Evolutionary conservation across 2,888 invertebrate genomes (phyloP), one percentile per base, ranked within the genome.

Genomic region (Metallyticus violacea): DNA sequence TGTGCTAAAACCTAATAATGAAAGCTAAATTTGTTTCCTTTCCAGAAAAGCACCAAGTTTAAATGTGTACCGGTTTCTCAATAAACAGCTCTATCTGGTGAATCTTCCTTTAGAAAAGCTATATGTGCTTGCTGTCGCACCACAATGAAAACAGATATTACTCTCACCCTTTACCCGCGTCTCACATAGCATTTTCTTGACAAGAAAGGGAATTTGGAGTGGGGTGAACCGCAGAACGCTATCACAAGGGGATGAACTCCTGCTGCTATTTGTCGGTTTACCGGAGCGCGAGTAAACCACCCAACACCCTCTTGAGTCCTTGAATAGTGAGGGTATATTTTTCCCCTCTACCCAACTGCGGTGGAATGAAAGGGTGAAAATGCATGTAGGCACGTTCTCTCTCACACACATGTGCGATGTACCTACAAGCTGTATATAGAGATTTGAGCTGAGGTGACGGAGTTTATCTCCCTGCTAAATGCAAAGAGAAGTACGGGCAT

Each of bases 251-350:
- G 62, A 81, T 26, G 62, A 40, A 62, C 62, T 62, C 40, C 26
- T 40, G 62, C 40, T 62, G 80, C 81, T 81, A 81, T 81, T 81
- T 62, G 81, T 81, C 81, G 62, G 81, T 81, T 40, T 62, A 81
- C 40, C 81, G 81, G 62, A 81, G 81, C 81, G 81, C 81, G 62
- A 81, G 40, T 81, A 81, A 81, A 30, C 40, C 81, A 62, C 40
- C 40, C 40, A 62, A 62, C 40, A 62, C 28, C 29, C 80, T 80
- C 80, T 29, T n/a, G 9, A 80, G 30, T 80, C 40, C 26, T 25
- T 81, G 81, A 81, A 81, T 81, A 81, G 22, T 7, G n/a, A 28
- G n/a, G 15, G 40, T 62, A 22, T 62, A 62, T 62, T 62, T 62
- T 62, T 62, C 40, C 40, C 40, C 40, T 62, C 40, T 62, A 62